Evolutionary conservation across 2,888 invertebrate genomes (phyloP).

Genomic region (Coremacera marginata): DNA sequence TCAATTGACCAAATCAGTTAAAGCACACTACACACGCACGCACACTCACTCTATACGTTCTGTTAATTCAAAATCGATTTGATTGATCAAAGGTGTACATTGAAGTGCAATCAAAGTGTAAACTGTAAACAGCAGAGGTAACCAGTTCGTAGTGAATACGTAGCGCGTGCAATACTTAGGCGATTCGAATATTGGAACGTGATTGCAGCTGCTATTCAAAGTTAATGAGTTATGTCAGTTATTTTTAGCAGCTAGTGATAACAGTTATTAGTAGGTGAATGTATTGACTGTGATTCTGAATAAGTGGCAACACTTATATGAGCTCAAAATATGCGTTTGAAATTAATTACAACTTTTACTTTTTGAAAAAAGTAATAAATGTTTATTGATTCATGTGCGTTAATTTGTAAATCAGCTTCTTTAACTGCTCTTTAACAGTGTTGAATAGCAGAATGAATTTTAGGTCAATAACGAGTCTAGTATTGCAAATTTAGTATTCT

Average conservation of each 20-base stretch:
- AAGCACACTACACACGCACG: no score
- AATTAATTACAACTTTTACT: background rate
- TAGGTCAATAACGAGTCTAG: no score
- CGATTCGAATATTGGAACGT: background rate
- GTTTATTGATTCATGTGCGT: no score
- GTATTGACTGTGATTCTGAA: background rate
- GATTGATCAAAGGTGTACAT: constrained; percentile 1
- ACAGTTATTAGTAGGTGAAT: constrained; percentile 2
- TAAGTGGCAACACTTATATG: background rate
- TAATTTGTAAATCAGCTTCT: no score
- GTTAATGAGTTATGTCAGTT: background rate
- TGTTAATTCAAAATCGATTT: background rate
- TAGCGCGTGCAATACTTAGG: background rate
- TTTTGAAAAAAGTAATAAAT: background rate
- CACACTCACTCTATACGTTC: background rate
- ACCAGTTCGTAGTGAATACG: no score
- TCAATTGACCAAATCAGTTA: no score
- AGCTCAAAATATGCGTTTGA: background rate
- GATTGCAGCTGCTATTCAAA: background rate
- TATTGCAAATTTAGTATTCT: no score
- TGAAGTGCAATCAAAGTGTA: background rate
- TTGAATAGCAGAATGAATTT: no score
- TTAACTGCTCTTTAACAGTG: no score
- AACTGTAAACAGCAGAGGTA: background rate
- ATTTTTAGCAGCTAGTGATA: background rate